Conservation (phyloP, 2,797 vertebrate genomes). For the Emydoidea blandingii region DNA sequence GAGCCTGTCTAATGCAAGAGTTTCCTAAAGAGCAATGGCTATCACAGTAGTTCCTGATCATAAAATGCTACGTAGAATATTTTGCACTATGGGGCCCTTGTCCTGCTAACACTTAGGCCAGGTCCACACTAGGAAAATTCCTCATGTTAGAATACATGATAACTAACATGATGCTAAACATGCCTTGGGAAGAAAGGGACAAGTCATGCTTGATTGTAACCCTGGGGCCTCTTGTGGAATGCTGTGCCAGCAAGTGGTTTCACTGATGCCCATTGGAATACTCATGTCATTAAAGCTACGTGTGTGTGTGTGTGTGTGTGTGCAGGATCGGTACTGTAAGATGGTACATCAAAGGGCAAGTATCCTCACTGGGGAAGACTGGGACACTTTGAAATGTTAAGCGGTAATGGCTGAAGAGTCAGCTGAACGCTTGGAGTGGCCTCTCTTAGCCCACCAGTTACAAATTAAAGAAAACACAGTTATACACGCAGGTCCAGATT, state of each 20-base stretch:
- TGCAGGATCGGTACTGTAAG: background rate
- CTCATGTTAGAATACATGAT: constrained; percentile 14
- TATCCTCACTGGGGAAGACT: no score
- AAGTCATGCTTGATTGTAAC: rapidly evolving
- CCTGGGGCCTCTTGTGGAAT: background rate
- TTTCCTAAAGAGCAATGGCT: constrained; percentile 18
- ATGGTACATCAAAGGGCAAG: background rate
- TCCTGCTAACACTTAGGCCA: background rate
- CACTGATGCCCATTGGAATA: background rate
- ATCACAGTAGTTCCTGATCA: constrained; percentile 32
- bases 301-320: background rate
- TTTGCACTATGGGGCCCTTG: background rate
- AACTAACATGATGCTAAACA: constrained; percentile 4
- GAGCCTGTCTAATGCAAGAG: background rate
- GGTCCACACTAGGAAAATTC: background rate
- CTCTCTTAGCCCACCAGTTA: background rate
- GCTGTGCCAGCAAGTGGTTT: background rate
- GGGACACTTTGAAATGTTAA: background rate
- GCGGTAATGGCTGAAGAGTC: background rate
- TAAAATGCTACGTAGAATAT: constrained; percentile 5
- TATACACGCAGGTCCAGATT: background rate
- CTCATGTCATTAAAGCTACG: background rate
- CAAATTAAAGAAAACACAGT: background rate
- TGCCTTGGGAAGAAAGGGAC: background rate
- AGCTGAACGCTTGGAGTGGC: background rate